Evolutionary conservation across 2,113 vertebrate genomes (phyloP).

Genomic region (Sylvilagus bachmani): DNA sequence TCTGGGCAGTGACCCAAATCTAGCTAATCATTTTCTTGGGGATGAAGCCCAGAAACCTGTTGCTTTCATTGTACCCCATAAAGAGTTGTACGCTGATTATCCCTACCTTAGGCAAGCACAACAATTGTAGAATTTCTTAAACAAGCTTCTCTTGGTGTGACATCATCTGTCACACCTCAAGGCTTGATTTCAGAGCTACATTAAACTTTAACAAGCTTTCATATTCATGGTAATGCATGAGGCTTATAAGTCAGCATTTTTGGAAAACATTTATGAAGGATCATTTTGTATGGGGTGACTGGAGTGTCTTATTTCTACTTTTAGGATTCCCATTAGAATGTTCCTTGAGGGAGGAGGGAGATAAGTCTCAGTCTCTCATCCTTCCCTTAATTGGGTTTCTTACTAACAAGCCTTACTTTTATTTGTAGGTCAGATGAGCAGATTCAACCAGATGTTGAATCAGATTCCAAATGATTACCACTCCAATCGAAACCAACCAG

Average conservation of each 20-base stretch:
- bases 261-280: slow-evolving; percentile 7
- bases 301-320: slow-evolving; percentile 11
- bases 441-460: slow-evolving; percentile 96
- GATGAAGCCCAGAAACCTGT: neutral
- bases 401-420: slow-evolving; percentile 56
- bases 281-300: slow-evolving; percentile 14
- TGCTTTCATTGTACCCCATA: neutral
- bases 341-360: neutral
- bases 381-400: neutral
- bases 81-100: neutral
- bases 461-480: slow-evolving; percentile 96
- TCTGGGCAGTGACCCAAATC: neutral
- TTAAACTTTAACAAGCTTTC: neutral
- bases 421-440: slow-evolving; percentile 94
- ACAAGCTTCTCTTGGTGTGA: neutral
- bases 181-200: neutral
- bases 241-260: neutral
- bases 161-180: neutral
- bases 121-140: neutral
- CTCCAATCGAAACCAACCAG: slow-evolving; percentile 93
- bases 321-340: slow-evolving; percentile 1
- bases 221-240: neutral
- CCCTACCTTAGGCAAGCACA: neutral
- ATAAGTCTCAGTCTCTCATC: neutral
- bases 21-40: neutral